These are phyloP conservation scores for Acrobasis suavella DNA, from an alignment of 2,888 invertebrate species.

Conservation along the genomic window DNA sequence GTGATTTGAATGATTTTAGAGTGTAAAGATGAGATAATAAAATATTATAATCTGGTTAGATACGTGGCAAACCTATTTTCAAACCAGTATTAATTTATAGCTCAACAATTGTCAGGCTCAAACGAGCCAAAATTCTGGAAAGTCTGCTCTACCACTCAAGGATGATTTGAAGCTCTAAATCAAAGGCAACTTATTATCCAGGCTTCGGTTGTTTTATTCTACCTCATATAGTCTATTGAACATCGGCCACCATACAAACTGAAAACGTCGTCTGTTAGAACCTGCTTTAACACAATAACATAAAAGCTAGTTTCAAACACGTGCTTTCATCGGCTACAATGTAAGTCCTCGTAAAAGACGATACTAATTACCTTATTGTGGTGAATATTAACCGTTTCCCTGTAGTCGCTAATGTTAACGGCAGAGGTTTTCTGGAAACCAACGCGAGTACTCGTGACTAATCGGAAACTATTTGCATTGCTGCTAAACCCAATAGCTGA, in stretches of 20 bases:
- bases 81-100: too few relatives aligned
- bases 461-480: constrained; percentile 19
- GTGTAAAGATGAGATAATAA: too few relatives aligned
- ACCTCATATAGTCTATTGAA: too few relatives aligned
- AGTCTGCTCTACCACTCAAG: too few relatives aligned
- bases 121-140: too few relatives aligned
- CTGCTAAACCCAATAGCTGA: not conserved
- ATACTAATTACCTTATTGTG: constrained; percentile 19
- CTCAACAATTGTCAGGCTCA: too few relatives aligned
- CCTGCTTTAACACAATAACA: constrained; percentile 1
- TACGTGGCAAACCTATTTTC: too few relatives aligned
- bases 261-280: not conserved
- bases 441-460: constrained; percentile 12
- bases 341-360: constrained; percentile 18
- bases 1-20: too few relatives aligned
- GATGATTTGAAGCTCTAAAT: too few relatives aligned
- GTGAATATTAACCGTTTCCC: constrained; percentile 18
- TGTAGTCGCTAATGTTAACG: constrained; percentile 18
- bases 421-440: constrained; percentile 1
- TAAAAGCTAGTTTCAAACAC: constrained; percentile 10
- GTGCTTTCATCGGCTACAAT: constrained; percentile 10
- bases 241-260: not conserved
- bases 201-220: too few relatives aligned
- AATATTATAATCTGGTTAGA: too few relatives aligned
- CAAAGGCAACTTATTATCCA: too few relatives aligned